Evolutionary conservation across 2,797 vertebrate genomes (phyloP).

Genomic region (Rallus crepitans): DNA sequence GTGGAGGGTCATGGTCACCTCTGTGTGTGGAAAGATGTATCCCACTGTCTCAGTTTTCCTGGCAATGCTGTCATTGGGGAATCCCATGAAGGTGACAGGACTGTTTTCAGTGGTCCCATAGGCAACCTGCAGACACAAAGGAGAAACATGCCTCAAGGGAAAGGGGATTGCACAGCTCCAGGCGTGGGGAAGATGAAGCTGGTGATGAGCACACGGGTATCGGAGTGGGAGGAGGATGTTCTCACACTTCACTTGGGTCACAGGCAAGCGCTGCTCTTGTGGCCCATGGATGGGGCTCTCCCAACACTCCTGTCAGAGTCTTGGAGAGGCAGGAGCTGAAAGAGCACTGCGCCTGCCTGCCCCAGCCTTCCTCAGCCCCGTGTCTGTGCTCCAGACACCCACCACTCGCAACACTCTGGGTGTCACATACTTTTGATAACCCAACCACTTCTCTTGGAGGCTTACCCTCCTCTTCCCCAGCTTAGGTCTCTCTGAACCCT

Average conservation of each 20-base stretch:
- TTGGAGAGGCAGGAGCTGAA: neutral
- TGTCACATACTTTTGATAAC: neutral
- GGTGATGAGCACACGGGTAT: neutral
- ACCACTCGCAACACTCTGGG: neutral
- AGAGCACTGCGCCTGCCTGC: neutral
- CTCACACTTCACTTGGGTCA: neutral
- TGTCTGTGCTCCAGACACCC: neutral
- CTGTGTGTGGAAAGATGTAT: conserved; percentile 85
- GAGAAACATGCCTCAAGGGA: neutral
- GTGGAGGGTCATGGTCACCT: conserved; percentile 79
- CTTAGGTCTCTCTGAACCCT: neutral
- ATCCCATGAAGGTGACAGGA: conserved; percentile 89
- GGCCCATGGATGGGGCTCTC: neutral
- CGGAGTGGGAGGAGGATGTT: neutral
- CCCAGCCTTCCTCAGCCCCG: neutral
- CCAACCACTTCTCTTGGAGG: neutral
- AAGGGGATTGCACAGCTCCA: neutral
- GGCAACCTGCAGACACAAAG: conserved; percentile 79
- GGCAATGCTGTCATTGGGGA: conserved; percentile 79
- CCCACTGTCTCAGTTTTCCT: conserved; percentile 86
- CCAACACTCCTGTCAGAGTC: neutral
- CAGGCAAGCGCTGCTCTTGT: neutral
- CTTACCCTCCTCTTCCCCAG: neutral
- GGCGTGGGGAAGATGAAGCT: neutral
- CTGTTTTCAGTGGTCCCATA: conserved; percentile 98